phyloP scores from a whole-genome alignment of 2,888 invertebrate genomes.

The Cataglyphis cursor region DNA sequence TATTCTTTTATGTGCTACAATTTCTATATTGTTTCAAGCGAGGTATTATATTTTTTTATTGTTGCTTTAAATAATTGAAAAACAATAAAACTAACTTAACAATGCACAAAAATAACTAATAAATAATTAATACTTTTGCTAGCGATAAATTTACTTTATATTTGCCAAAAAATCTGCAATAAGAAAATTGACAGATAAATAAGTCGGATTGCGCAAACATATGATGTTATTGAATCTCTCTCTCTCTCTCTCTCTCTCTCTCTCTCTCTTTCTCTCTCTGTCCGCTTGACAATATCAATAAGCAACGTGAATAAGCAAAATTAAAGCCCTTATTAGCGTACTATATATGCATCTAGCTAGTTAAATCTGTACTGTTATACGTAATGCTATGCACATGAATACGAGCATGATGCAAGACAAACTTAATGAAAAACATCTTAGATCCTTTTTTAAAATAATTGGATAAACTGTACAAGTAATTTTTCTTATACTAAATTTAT shows the following conservation, averaged over 20 bases:
- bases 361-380: neutral
- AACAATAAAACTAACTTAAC: neutral
- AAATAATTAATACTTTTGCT: neutral
- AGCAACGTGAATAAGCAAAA: slow-evolving; percentile 17
- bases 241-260: no score
- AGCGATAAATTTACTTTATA: neutral
- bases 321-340: neutral
- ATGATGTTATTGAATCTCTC: neutral
- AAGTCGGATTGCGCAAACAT: neutral
- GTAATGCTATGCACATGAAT: neutral
- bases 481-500: neutral
- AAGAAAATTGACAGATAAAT: neutral
- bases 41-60: neutral
- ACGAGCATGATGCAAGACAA: neutral
- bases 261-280: neutral
- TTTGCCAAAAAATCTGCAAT: neutral
- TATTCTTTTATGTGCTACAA: neutral
- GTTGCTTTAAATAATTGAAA: neutral
- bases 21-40: neutral
- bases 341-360: neutral
- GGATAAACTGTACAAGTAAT: neutral
- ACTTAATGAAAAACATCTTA: neutral
- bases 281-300: neutral
- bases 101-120: neutral
- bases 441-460: neutral